Conservation (phyloP, 2,888 invertebrate species). For the Ectobius pallidus region DNA sequence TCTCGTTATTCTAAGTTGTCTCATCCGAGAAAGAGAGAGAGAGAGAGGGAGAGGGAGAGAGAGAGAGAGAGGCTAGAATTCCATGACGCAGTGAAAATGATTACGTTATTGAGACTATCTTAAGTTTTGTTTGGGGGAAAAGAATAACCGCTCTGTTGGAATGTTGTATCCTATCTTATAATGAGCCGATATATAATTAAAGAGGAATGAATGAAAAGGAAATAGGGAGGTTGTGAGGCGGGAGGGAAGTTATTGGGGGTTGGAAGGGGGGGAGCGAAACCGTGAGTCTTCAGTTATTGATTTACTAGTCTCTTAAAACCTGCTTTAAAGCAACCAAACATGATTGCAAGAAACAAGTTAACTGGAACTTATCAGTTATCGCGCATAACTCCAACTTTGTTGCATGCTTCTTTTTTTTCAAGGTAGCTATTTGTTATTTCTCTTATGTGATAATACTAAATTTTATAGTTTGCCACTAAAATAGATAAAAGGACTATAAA, state of each 20-base stretch:
- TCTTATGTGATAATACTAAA: not conserved
- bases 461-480: not conserved
- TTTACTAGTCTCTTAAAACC: not conserved
- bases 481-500: not conserved
- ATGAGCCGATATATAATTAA: constrained; percentile 22
- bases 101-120: not conserved
- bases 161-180: constrained; percentile 17
- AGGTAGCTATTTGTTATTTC: not conserved
- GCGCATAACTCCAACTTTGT: too few relatives aligned
- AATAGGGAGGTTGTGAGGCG: not conserved
- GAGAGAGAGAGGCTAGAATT: too few relatives aligned
- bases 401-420: not conserved
- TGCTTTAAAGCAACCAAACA: not conserved
- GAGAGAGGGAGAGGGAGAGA: constrained; percentile 8
- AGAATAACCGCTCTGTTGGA: constrained; percentile 1
- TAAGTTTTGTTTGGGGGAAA: constrained; percentile 11
- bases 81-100: constrained; percentile 18
- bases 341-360: not conserved
- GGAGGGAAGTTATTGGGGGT: not conserved
- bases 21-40: not conserved
- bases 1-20: not conserved
- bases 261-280: not conserved
- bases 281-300: constrained; percentile 20
- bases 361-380: too few relatives aligned
- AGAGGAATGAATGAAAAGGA: constrained; percentile 7